Evolutionary conservation across 2,797 vertebrate genomes (phyloP).

Genomic region (Macropodus opercularis): DNA sequence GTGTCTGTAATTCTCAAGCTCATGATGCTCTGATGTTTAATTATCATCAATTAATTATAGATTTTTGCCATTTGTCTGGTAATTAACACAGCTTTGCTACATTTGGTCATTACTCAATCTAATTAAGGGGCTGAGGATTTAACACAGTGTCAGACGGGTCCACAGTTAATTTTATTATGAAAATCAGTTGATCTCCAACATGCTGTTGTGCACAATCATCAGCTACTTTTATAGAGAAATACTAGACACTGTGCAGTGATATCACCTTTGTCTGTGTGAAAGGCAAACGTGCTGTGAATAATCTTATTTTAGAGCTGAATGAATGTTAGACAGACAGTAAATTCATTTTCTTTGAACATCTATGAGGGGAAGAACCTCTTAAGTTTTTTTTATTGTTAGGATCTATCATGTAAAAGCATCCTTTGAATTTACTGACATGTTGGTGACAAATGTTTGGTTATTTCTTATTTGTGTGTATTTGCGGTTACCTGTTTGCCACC

Average conservation of each 20-base stretch:
- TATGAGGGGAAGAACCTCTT: no score
- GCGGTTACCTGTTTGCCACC: slow-evolving; percentile 98
- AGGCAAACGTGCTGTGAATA: background rate
- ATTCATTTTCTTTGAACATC: no score
- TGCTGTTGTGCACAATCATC: slow-evolving; percentile 25
- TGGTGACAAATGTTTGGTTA: no score
- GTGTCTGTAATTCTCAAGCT: slow-evolving; percentile 70
- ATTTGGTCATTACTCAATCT: slow-evolving; percentile 66
- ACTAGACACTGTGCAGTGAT: slow-evolving; percentile 5
- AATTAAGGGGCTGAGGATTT: slow-evolving; percentile 46
- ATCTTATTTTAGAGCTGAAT: no score
- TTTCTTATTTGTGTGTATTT: background rate
- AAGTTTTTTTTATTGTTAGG: no score
- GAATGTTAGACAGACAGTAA: no score
- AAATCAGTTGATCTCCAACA: slow-evolving; percentile 57
- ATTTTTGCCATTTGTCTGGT: slow-evolving; percentile 64
- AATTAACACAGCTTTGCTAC: slow-evolving; percentile 64
- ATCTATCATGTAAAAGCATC: no score
- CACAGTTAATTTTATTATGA: slow-evolving; percentile 41
- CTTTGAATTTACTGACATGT: no score
- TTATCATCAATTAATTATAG: slow-evolving; percentile 65
- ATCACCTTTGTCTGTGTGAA: background rate
- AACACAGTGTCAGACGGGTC: slow-evolving; percentile 32
- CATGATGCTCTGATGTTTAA: slow-evolving; percentile 67
- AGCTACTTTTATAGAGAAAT: slow-evolving; percentile 17